Conservation (phyloP, 2,113 vertebrate species). For the Syrmaticus mikado region DNA sequence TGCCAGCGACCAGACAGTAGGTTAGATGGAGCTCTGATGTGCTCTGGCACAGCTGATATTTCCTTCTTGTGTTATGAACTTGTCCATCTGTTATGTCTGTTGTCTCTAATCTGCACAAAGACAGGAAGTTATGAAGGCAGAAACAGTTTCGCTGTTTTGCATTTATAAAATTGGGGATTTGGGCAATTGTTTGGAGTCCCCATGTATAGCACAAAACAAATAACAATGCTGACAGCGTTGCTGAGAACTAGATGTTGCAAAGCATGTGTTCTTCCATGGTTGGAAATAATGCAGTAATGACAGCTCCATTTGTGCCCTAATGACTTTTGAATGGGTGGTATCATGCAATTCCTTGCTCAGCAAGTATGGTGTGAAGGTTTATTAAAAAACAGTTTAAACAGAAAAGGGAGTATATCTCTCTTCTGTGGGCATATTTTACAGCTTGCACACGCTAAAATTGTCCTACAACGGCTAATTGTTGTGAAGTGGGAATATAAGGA, state of each 20-base stretch:
- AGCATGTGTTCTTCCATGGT: rapidly evolving
- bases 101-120: neutral
- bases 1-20: neutral
- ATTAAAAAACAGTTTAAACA: neutral
- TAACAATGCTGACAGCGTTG: neutral
- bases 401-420: neutral
- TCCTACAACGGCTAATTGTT: neutral
- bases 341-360: rapidly evolving
- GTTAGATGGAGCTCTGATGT: neutral
- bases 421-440: neutral
- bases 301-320: neutral
- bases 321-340: rapidly evolving
- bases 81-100: neutral
- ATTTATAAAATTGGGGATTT: neutral
- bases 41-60: neutral
- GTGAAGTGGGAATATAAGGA: neutral
- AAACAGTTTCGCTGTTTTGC: neutral
- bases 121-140: neutral
- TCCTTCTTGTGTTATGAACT: neutral
- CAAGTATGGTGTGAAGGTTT: neutral
- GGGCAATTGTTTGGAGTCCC: neutral
- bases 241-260: neutral
- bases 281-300: neutral
- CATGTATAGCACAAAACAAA: neutral
- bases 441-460: neutral